Evolutionary conservation across 2,113 vertebrate genomes (phyloP), one percentile per base, ranked within the genome.

Genomic region (Hypomesus transpacificus): DNA sequence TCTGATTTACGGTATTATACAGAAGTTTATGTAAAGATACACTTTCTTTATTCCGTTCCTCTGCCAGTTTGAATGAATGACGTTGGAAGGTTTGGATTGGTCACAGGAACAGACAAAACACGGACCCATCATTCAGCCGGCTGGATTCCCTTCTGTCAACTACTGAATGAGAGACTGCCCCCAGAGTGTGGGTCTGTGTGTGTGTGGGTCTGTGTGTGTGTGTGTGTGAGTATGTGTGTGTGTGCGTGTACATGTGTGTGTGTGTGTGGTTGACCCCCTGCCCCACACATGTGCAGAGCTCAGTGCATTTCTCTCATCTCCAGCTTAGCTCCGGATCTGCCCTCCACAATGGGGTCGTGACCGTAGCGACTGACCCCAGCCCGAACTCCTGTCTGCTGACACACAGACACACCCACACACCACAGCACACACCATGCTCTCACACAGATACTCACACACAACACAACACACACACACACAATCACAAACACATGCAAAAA

Each of bases 321-420:
- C 91, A 94, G 93, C 92, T 96, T 94, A 95, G 85, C 82, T 78
- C 87, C 82, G 92, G 94, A 95, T 95, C 94, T 96, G 87, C 79
- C 87, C 80, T 86, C 91, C 82, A 95, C 94, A 96, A 94, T 93
- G 90, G 92, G 88, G 90, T 88, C 86, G 80, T 90, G 91, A 89
- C 88, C 87, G 74, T 66, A 59, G 83, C 84, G 91, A 94, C 93
- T 96, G 94, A 96, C 94, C 94, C 88, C 81, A 20, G 75, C 85
- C 81, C 86, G 92, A 95, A 93, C 92, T 83, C 57, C 1, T 87
- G 86, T 75, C 87, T 91, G 87, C 87, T 89, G 90, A 93, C 87
- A 71, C 31, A 22, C 46, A 20, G 22, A 28, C 57, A 65, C 84
- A n/a, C 75, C 60, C 70, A 74, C 72, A 1, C 26, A 54, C 34